Conservation (phyloP, 1,140 invertebrate species). For the Lucilia sericata region DNA sequence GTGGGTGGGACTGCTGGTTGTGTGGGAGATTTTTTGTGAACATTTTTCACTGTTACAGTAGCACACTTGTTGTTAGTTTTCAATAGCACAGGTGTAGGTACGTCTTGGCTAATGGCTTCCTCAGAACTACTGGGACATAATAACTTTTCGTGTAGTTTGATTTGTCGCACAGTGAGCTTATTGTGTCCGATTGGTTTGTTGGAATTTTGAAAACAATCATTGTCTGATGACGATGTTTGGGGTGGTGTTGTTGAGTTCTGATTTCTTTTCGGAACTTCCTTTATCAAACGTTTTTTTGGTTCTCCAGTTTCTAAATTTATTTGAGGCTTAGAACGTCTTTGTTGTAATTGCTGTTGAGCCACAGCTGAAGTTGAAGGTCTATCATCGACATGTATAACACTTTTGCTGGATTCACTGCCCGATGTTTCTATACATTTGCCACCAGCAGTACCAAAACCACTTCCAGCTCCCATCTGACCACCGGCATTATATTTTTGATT, state of each 20-base stretch:
- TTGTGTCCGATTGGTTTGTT: not conserved
- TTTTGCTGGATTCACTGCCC: constrained; percentile 14
- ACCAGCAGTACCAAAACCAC: not conserved
- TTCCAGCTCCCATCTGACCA: not conserved
- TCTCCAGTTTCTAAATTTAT: not conserved
- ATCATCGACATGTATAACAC: not conserved
- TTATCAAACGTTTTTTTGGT: constrained; percentile 1
- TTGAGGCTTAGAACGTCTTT: constrained; percentile 17
- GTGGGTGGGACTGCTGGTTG: not conserved
- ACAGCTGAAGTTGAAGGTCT: not conserved
- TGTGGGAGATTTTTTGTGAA: not conserved
- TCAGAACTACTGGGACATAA: constrained; percentile 43
- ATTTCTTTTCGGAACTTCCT: constrained; percentile 20
- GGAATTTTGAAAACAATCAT: constrained; percentile 40
- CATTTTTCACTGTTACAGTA: not conserved
- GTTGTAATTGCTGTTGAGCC: constrained; percentile 38
- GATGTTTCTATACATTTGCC: not conserved
- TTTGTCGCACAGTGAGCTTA: not conserved
- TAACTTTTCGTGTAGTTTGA: constrained; percentile 25
- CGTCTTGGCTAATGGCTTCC: constrained; percentile 33
- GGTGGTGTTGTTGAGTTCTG: constrained; percentile 39
- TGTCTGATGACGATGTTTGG: constrained; percentile 45
- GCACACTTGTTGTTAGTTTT: not conserved
- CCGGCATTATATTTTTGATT: constrained; percentile 3
- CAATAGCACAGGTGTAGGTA: constrained; percentile 19